phyloP scores from a whole-genome alignment of 1,140 invertebrate species.

The Lithobius niger region DNA sequence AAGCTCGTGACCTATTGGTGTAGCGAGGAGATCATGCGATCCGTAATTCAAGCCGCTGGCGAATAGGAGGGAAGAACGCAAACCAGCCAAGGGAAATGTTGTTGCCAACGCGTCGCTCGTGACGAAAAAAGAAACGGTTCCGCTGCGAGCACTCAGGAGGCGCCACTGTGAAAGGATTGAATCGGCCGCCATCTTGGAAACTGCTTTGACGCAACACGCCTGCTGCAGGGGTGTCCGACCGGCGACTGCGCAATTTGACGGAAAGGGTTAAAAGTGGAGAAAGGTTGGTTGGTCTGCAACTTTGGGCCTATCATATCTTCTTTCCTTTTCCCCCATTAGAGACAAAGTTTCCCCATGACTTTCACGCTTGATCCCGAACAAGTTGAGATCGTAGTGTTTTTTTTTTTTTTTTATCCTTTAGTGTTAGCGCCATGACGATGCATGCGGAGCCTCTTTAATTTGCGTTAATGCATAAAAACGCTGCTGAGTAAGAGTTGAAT shows the following conservation, averaged over 20 bases:
- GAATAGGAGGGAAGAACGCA: conserved; percentile 5
- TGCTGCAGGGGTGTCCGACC: background rate
- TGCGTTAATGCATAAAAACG: no score
- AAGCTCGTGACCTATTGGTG: conserved; percentile 7
- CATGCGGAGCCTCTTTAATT: no score
- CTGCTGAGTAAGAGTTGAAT: no score
- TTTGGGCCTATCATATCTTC: no score
- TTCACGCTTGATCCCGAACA: no score
- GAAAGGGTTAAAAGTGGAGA: background rate
- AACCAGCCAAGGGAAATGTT: background rate
- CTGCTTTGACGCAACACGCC: background rate
- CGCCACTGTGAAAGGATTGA: conserved; percentile 13
- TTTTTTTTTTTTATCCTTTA: no score
- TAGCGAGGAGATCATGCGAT: conserved; percentile 1
- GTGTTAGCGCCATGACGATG: no score
- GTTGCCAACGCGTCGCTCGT: no score
- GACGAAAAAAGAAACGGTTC: conserved; percentile 5
- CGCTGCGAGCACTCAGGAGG: conserved; percentile 3
- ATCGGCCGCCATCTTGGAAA: conserved; percentile 7
- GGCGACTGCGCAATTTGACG: background rate
- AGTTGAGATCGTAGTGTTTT: no score
- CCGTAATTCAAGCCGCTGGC: conserved; percentile 1
- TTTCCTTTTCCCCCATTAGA: no score
- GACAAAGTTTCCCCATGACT: no score
- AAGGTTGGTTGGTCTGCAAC: conserved; percentile 5